Evolutionary conservation across 2,888 invertebrate genomes (phyloP).

Genomic region (Scrobipalpa atriplicella): DNA sequence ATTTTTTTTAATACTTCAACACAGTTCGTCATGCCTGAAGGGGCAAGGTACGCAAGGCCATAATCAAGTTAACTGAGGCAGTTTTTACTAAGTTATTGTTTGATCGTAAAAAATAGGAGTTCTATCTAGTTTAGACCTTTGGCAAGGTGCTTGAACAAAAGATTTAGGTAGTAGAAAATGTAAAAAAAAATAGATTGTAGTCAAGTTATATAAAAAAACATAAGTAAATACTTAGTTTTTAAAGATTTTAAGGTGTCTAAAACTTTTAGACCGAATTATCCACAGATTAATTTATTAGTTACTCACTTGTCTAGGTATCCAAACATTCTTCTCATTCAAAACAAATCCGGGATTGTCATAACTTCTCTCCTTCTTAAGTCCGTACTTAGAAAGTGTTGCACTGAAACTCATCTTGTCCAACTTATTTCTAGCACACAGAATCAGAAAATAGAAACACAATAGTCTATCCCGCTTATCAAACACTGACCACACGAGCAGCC

Average conservation of each 20-base stretch:
- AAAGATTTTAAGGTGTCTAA: too few species aligned
- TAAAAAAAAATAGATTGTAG: too few species aligned
- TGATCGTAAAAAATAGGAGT: conserved; percentile 5
- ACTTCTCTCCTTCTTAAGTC: conserved; percentile 54
- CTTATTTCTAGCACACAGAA: conserved; percentile 1
- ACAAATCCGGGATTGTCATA: conserved; percentile 71
- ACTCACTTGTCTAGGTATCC: conserved; percentile 39
- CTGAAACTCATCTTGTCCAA: conserved; percentile 41
- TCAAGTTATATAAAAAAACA: neutral
- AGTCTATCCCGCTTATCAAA: conserved; percentile 31
- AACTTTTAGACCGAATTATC: too few species aligned
- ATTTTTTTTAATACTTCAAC: conserved; percentile 18
- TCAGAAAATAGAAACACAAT: too few species aligned
- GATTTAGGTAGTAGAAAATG: neutral
- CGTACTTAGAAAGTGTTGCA: conserved; percentile 42
- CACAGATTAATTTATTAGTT: neutral
- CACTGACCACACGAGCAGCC: conserved; percentile 45
- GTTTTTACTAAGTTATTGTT: conserved; percentile 16
- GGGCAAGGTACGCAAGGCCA: conserved; percentile 28
- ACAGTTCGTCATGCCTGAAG: conserved; percentile 30
- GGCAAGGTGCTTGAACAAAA: conserved; percentile 1
- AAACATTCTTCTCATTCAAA: conserved; percentile 64
- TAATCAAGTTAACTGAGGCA: conserved; percentile 1
- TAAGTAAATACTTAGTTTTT: neutral
- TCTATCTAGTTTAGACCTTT: neutral